Conservation (phyloP, 1,140 invertebrate genomes). For the Subanguina moxae region DNA sequence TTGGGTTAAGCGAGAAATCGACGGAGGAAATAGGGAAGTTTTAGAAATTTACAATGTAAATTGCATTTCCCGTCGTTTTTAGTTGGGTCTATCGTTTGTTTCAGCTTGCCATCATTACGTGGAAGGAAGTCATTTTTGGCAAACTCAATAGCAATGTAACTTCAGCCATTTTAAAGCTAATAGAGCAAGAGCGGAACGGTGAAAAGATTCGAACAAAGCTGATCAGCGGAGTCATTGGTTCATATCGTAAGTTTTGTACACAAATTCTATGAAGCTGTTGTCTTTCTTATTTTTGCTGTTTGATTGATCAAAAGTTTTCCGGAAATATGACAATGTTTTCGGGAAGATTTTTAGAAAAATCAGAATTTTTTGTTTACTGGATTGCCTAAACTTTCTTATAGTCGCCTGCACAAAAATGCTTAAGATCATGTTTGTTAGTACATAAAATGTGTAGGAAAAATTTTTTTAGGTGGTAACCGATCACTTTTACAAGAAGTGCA, state of each 20-base stretch:
- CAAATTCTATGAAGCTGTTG: no score
- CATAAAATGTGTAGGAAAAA: no score
- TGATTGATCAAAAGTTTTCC: no score
- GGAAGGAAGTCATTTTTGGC: slow-evolving; percentile 89
- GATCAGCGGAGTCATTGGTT: slow-evolving; percentile 81
- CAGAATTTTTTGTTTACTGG: no score
- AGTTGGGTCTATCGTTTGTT: neutral
- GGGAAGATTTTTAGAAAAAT: no score
- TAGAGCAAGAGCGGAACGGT: slow-evolving; percentile 88
- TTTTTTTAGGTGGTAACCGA: no score
- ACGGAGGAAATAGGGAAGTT: slow-evolving; percentile 86
- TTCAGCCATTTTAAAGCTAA: slow-evolving; percentile 89
- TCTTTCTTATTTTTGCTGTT: no score
- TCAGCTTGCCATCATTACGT: slow-evolving; percentile 86
- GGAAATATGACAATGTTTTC: no score
- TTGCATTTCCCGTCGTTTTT: slow-evolving; percentile 2
- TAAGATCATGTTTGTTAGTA: no score
- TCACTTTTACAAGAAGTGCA: no score
- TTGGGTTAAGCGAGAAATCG: slow-evolving; percentile 91
- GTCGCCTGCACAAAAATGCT: no score
- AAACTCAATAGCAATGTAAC: slow-evolving; percentile 85
- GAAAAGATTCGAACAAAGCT: slow-evolving; percentile 92
- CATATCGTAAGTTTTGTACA: slow-evolving; percentile 64
- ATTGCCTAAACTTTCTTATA: no score
- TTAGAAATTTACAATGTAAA: slow-evolving; percentile 85